phyloP scores from a whole-genome alignment of 2,888 invertebrate species.

The Agrotis puta region DNA sequence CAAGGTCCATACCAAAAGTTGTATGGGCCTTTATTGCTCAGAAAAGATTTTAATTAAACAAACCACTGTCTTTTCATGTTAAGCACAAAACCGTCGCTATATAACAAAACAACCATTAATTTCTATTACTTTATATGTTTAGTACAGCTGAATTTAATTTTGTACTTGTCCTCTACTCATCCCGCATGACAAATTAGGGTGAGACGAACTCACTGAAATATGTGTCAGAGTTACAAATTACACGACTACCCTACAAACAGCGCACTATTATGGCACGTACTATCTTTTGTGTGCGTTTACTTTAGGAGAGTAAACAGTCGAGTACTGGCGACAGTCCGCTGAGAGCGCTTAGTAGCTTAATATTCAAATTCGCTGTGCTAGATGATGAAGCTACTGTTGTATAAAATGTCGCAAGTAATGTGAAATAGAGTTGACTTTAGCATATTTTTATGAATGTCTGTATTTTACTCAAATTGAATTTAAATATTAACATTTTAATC shows the following conservation, averaged over 20 bases:
- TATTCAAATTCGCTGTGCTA: conserved; percentile 20
- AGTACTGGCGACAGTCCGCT: conserved; percentile 8
- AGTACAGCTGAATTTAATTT: conserved; percentile 2
- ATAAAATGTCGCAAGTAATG: not conserved
- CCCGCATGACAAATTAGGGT: conserved; percentile 18
- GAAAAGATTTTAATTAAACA: too few species aligned
- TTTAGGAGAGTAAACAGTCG: conserved; percentile 21
- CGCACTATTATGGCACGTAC: conserved; percentile 7
- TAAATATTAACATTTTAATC: too few species aligned
- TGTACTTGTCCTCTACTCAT: not conserved
- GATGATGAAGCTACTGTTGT: not conserved
- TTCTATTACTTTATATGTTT: not conserved
- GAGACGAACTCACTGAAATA: conserved; percentile 12
- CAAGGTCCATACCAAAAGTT: too few species aligned
- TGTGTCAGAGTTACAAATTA: conserved; percentile 37
- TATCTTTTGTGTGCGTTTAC: conserved; percentile 34
- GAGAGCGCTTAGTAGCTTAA: conserved; percentile 23
- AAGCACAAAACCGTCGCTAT: too few species aligned
- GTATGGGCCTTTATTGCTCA: too few species aligned
- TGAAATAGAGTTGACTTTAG: not conserved
- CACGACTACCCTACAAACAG: conserved; percentile 29
- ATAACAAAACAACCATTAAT: not conserved
- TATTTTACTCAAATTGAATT: too few species aligned
- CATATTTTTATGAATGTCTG: not conserved
- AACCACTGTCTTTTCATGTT: too few species aligned